A percentile compares a stretch with the other conserved stretches of the same genome.
phyloP scores from a whole-genome alignment of 1,140 invertebrate species.

The Patella vulgata region DNA sequence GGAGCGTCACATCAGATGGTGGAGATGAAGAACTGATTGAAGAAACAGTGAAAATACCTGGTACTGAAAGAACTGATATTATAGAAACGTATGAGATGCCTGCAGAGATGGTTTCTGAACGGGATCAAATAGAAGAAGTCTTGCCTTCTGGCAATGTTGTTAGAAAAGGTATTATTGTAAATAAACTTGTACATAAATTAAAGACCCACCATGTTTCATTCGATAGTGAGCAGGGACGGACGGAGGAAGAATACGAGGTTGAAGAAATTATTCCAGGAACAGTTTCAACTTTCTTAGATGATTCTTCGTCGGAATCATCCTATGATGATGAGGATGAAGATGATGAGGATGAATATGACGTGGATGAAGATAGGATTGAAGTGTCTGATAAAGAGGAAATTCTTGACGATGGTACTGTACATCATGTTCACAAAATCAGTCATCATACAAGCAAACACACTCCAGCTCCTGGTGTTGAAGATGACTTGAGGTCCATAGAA shows the following conservation, averaged over 20 bases:
- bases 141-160: conserved; percentile 60
- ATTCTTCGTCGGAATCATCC: conserved; percentile 6
- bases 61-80: conserved; percentile 36
- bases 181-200: conserved; percentile 51
- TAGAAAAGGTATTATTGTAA: conserved; percentile 47
- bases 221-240: conserved; percentile 38
- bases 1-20: background rate
- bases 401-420: conserved; percentile 51
- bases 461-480: conserved; percentile 34
- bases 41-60: conserved; percentile 42
- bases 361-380: conserved; percentile 22
- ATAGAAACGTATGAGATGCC: conserved; percentile 60
- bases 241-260: conserved; percentile 47
- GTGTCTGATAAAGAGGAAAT: conserved; percentile 49
- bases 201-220: conserved; percentile 51
- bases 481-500: conserved; percentile 37
- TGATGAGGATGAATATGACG: conserved; percentile 40
- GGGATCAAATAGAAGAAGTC: conserved; percentile 57
- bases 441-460: background rate
- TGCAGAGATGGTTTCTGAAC: conserved; percentile 49
- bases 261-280: conserved; percentile 59
- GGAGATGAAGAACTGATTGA: conserved; percentile 27
- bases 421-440: conserved; percentile 19
- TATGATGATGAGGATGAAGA: conserved; percentile 12
- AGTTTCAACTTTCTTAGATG: conserved; percentile 50